Percentiles rank a stretch among this genome's conserved stretches.
phyloP scores from a whole-genome alignment of 2,888 invertebrate genomes.

The Acleris emargana region DNA sequence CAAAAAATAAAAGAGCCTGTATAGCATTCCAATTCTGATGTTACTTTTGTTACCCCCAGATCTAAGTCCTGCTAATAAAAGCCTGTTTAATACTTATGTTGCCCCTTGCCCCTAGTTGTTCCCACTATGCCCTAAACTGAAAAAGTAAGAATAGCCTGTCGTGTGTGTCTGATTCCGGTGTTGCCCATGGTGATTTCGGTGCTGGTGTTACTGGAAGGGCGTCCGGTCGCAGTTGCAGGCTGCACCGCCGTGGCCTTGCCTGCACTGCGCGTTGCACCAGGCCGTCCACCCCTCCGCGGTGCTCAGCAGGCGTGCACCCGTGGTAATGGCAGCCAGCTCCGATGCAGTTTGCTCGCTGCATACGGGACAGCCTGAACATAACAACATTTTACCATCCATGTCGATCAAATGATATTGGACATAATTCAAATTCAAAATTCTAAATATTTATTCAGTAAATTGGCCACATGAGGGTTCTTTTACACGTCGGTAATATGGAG shows the following conservation, averaged over 20 bases:
- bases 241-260: slow-evolving; percentile 88
- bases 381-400: neutral
- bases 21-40: no score
- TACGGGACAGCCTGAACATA: slow-evolving; percentile 67
- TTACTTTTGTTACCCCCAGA: no score
- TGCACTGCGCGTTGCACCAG: slow-evolving; percentile 87
- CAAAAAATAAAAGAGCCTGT: no score
- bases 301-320: slow-evolving; percentile 47
- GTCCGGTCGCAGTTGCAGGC: slow-evolving; percentile 90
- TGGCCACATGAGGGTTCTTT: no score
- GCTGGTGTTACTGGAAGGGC: slow-evolving; percentile 74
- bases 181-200: neutral
- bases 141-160: no score
- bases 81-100: neutral
- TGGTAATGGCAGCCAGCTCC: slow-evolving; percentile 34
- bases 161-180: neutral
- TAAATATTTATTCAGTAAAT: no score
- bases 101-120: neutral
- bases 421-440: no score
- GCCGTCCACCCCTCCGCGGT: slow-evolving; percentile 83
- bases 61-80: neutral
- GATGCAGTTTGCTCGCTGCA: slow-evolving; percentile 48
- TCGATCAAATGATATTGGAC: no score
- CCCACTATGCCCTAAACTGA: neutral
- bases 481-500: no score